These are phyloP conservation scores for Prionailurus viverrinus DNA, from an alignment of 2,113 vertebrate species.

Conservation along the genomic window DNA sequence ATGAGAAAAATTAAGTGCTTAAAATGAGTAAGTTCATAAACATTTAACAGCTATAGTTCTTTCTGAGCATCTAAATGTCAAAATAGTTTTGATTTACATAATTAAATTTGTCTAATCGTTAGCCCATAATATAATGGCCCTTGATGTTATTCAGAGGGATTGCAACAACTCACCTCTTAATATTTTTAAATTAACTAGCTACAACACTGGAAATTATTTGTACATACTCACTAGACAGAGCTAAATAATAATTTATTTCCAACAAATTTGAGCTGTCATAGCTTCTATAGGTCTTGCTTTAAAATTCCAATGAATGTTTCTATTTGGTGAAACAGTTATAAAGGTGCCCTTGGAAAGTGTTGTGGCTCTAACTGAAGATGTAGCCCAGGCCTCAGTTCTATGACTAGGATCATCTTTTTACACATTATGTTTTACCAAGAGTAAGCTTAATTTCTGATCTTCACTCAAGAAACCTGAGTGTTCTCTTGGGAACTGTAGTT, in stretches of 20 bases:
- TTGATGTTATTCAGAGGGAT: slow-evolving; percentile 52
- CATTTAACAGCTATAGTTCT: slow-evolving; percentile 47
- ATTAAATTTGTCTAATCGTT: slow-evolving; percentile 79
- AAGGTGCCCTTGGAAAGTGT: background rate
- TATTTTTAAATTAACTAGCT: slow-evolving; percentile 65
- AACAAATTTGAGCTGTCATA: slow-evolving; percentile 22
- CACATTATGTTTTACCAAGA: background rate
- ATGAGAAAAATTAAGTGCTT: slow-evolving; percentile 73
- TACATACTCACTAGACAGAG: slow-evolving; percentile 61
- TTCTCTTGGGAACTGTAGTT: background rate
- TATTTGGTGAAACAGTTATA: background rate
- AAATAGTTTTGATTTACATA: slow-evolving; percentile 77
- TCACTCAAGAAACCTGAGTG: background rate
- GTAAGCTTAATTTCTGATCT: background rate
- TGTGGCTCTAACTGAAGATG: background rate
- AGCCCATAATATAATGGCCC: slow-evolving; percentile 55
- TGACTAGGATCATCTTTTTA: background rate
- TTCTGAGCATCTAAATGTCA: slow-evolving; percentile 69
- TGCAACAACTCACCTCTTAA: slow-evolving; percentile 64
- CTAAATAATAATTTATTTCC: slow-evolving; percentile 75
- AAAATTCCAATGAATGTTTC: slow-evolving; percentile 52
- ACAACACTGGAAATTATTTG: slow-evolving; percentile 52
- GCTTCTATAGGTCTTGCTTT: slow-evolving; percentile 58
- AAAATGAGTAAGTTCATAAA: slow-evolving; percentile 53
- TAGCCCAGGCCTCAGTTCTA: background rate